Evolutionary conservation across 2,888 invertebrate genomes (phyloP).

Genomic region (Stegophylla sp.): DNA sequence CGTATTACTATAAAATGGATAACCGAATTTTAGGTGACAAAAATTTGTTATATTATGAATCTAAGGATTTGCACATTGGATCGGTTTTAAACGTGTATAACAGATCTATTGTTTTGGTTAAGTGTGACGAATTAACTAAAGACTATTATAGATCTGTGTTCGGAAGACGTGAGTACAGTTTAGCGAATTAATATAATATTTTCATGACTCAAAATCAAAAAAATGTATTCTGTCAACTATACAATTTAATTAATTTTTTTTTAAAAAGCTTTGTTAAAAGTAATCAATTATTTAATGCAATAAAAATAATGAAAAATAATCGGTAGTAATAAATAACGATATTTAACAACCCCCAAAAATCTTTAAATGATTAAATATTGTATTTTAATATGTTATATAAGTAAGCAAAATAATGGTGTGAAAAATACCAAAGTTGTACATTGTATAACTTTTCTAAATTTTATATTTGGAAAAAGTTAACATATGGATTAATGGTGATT

Average conservation of each 20-base stretch:
- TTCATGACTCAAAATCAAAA: no score
- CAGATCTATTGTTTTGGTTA: slow-evolving; percentile 78
- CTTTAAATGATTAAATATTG: no score
- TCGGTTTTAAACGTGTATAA: slow-evolving; percentile 82
- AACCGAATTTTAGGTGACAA: slow-evolving; percentile 67
- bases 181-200: not conserved
- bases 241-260: no score
- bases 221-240: no score
- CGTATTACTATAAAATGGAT: slow-evolving; percentile 34
- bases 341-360: not conserved
- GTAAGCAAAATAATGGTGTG: no score
- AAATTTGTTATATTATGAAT: slow-evolving; percentile 65
- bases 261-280: no score
- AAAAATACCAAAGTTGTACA: no score
- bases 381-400: no score
- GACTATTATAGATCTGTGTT: slow-evolving; percentile 73
- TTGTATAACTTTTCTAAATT: no score
- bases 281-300: not conserved
- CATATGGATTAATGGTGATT: no score
- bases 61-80: slow-evolving; percentile 83
- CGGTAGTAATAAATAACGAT: not conserved
- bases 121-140: slow-evolving; percentile 85
- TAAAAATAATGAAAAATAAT: not conserved
- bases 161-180: slow-evolving; percentile 4
- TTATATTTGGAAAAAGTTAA: no score